A percentile compares a stretch with the other conserved stretches of the same genome.
Conservation (phyloP, 2,113 vertebrate genomes). For the Taxidea taxus region DNA sequence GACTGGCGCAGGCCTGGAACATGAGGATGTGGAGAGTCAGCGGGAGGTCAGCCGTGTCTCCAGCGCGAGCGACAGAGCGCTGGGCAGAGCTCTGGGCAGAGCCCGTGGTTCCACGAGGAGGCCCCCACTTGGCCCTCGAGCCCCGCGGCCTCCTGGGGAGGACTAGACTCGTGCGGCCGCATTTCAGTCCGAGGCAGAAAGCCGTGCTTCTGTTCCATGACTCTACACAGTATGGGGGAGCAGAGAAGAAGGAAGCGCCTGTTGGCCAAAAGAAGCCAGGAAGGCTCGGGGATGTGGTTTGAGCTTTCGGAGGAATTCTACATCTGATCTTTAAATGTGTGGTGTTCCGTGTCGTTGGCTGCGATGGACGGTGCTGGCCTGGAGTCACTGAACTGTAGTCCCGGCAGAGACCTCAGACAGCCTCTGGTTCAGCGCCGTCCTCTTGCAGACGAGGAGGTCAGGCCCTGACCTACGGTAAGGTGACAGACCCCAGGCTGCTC, state of each 20-base stretch:
- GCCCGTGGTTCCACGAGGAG: neutral
- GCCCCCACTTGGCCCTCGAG: rapidly evolving
- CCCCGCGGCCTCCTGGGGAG: neutral
- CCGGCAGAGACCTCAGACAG: neutral
- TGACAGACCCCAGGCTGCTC: neutral
- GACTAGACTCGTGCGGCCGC: neutral
- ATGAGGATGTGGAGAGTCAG: neutral
- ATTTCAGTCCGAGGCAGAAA: rapidly evolving
- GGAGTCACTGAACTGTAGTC: neutral
- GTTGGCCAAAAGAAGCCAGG: neutral
- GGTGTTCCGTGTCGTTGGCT: neutral
- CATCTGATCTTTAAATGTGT: neutral
- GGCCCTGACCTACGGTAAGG: neutral
- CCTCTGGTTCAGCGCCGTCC: neutral
- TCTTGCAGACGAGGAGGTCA: neutral
- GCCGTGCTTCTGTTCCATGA: neutral
- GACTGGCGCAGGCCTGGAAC: neutral
- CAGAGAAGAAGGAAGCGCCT: neutral
- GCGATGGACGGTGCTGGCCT: neutral
- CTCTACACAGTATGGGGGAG: rapidly evolving
- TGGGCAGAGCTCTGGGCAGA: no score
- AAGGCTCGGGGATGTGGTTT: neutral
- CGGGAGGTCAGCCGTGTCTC: neutral
- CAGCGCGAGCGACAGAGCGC: no score
- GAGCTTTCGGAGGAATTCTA: neutral